Evolutionary conservation across 2,888 invertebrate genomes (phyloP), one percentile per base, ranked within the genome.

Genomic region (Melangyna quadrimaculata): DNA sequence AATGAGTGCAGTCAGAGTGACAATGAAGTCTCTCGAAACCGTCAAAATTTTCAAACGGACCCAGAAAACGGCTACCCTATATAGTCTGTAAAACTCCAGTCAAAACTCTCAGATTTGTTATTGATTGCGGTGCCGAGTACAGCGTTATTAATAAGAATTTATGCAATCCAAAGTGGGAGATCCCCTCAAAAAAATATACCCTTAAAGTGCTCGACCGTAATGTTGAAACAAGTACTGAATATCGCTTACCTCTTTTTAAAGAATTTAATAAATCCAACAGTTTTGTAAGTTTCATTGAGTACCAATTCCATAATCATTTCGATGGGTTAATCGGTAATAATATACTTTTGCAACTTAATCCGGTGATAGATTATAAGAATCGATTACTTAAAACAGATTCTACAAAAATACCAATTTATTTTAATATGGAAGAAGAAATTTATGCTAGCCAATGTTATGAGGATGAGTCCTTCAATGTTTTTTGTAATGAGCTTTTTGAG

Each of bases 31-130:
- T 48, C 29, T 65, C 14, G 22, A 32, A 19, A 45, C 17, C 45
- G 14, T 48, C 22, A 65, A 48, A 12, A 48, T 45, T 65, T 65
- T 65, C 48, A 2, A 65, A 19, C 12, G 14, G 19, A 14, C 14
- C 65, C 7, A 48, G 17, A 19, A 65, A 65, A 14, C 48, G 35
- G 27, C 17, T 65, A 65, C 65, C 48, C 65, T 48, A 65, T 65
- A n/a, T 65, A 65, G 48, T 48, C 1, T 43, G 6, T n/a, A 12
- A 65, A 22, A 48, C 8, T 9, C 19, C 45, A 10, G 17, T 19
- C 32, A 65, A 65, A 65, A 29, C 17, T 1, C 48, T 32, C 19
- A 65, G 29, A 55, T 55, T 55, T 55, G 29, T 32, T 10, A 55
- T 55, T 14, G 55, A 55, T 55, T 29, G 32, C 29, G 55, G 29